These are phyloP conservation scores for Trachops cirrhosus DNA, from an alignment of 2,797 vertebrate species.

Conservation along the genomic window DNA sequence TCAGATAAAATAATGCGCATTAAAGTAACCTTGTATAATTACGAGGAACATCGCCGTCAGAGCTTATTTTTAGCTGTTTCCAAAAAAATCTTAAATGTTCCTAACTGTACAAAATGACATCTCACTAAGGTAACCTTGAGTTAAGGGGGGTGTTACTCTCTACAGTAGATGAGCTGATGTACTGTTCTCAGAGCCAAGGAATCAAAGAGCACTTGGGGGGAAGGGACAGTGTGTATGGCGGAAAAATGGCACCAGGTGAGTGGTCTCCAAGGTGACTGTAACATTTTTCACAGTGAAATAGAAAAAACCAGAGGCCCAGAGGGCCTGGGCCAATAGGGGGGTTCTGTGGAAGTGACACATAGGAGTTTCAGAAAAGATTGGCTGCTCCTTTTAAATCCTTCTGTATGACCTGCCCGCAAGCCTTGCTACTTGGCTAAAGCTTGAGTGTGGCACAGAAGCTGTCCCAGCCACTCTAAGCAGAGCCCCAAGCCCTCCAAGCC, in stretches of 20 bases:
- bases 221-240: background rate
- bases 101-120: slow-evolving; percentile 82
- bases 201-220: slow-evolving; percentile 16
- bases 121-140: slow-evolving; percentile 76
- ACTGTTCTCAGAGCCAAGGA: slow-evolving; percentile 65
- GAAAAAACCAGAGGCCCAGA: slow-evolving; percentile 55
- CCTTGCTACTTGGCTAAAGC: background rate
- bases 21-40: background rate
- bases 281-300: slow-evolving; percentile 74
- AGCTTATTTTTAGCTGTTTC: background rate
- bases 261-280: slow-evolving; percentile 49
- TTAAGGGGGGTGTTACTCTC: slow-evolving; percentile 72
- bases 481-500: background rate
- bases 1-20: background rate
- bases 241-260: slow-evolving; percentile 31
- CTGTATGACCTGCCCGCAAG: background rate
- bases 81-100: slow-evolving; percentile 34
- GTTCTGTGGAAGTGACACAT: background rate
- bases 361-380: background rate
- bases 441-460: background rate
- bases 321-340: background rate
- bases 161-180: slow-evolving; percentile 73
- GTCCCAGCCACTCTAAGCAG: background rate
- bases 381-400: background rate
- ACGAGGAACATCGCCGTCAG: background rate